Evolutionary conservation across 2,888 invertebrate genomes (phyloP), one percentile per base, ranked within the genome.

Genomic region (Diarsia mendica): DNA sequence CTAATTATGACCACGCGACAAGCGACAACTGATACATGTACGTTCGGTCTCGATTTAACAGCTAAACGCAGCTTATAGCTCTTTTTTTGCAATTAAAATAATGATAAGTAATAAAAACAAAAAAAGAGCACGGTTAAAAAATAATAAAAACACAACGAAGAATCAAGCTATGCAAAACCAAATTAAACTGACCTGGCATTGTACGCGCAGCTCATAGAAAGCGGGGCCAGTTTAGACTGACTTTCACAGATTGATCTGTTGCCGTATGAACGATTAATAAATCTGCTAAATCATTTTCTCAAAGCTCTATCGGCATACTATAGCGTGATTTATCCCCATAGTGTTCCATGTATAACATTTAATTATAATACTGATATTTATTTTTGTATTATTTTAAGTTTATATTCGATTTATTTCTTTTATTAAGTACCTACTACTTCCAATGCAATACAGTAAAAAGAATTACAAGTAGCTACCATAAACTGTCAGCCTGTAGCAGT

Each of bases 281-380:
- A 46, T 46, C 10, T 67, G 53, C 1, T n/a, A 3, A 13, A n/a
- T 18, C 18, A 13, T 33, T 15, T 10, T 67, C 23, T 68, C 13
- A 6, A n/a, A 68, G 23, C 33, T 15, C 20, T 75, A 67, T 51
- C 61, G 48, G 69, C 48, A 61, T 48, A 8, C 15, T n/a, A 48
- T n/a, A 39, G 23, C 13, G 39, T 64, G 67, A 73, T 33, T 55
- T 46, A 51, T 15, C 39, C 58, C 49, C 18, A 53, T 69, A 69
- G 58, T 60, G 67, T 80, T 70, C 66, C 48, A 51, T 70, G 20
- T 78, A 78, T 51, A 18, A 55, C 51, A 20, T 71, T 33, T 60
- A 20, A 23, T 15, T 44, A 49, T 44, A 63, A 23, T 28, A 44
- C 13, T 33, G 0, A 48, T 75, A 67, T 67, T 76, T 76, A 67